phyloP scores from a whole-genome alignment of 2,113 vertebrate species.

The Crypturellus undulatus region DNA sequence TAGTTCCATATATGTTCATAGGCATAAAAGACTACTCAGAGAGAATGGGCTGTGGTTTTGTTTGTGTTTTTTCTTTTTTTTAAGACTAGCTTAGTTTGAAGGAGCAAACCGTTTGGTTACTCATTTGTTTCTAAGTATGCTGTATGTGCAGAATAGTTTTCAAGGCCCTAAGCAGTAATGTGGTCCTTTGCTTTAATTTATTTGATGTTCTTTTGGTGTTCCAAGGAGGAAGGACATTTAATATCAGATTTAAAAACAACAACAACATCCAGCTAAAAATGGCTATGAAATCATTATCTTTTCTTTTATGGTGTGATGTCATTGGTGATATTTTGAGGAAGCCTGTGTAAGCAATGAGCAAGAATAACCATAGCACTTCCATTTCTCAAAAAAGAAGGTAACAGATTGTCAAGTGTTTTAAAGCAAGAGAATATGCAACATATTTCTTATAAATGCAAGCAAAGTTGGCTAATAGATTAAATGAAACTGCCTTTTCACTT shows the following conservation, averaged over 20 bases:
- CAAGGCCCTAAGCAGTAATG: constrained; percentile 11
- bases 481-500: background rate
- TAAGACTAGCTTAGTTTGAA: constrained; percentile 24
- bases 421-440: background rate
- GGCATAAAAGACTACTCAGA: background rate
- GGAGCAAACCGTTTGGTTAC: constrained; percentile 19
- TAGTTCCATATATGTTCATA: constrained; percentile 29
- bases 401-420: background rate
- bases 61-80: background rate
- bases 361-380: background rate
- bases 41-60: background rate
- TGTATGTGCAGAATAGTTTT: background rate
- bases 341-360: background rate
- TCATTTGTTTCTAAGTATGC: constrained; percentile 35
- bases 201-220: background rate
- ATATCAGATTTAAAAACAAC: background rate
- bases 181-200: background rate
- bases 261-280: background rate
- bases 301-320: constrained; percentile 1
- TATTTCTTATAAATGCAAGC: background rate
- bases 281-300: background rate
- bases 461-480: background rate
- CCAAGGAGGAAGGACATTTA: background rate
- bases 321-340: constrained; percentile 15
- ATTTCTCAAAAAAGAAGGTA: background rate